These are phyloP conservation scores for Chrysolina americana DNA, from an alignment of 2,888 invertebrate genomes.

Conservation along the genomic window DNA sequence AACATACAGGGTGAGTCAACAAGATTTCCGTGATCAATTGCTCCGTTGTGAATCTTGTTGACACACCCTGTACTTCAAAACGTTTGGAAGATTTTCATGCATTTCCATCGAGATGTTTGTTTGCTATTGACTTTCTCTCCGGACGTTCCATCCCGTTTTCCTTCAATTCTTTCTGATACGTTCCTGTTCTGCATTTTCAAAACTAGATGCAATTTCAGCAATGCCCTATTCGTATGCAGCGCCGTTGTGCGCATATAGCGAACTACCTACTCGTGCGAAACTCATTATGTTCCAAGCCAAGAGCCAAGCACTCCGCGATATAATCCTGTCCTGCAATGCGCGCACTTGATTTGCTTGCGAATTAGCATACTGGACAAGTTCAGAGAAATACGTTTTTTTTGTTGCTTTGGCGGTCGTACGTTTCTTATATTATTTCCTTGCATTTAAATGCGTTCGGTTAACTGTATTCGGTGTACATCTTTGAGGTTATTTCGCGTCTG, in stretches of 20 bases:
- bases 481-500: too few relatives aligned
- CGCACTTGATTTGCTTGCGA: not conserved
- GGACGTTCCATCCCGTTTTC: not conserved
- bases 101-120: too few relatives aligned
- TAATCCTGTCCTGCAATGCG: conserved; percentile 1
- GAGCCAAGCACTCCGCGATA: too few relatives aligned
- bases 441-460: not conserved
- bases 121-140: too few relatives aligned
- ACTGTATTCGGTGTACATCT: not conserved
- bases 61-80: too few relatives aligned
- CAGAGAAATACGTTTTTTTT: not conserved
- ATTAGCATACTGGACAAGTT: not conserved
- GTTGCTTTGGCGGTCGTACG: too few relatives aligned
- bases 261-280: conserved; percentile 59
- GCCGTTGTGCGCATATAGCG: conserved; percentile 56
- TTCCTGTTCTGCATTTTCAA: conserved; percentile 37
- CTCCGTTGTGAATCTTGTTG: too few relatives aligned
- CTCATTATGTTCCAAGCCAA: conserved; percentile 53
- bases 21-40: too few relatives aligned
- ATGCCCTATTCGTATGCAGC: conserved; percentile 64
- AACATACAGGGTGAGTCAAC: too few relatives aligned
- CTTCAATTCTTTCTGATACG: not conserved
- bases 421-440: not conserved
- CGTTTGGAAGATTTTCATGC: too few relatives aligned
- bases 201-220: conserved; percentile 51